A percentile compares a stretch with the other conserved stretches of the same genome.
Evolutionary conservation across 2,113 vertebrate genomes (phyloP).

Genomic region (Ameiurus melas): DNA sequence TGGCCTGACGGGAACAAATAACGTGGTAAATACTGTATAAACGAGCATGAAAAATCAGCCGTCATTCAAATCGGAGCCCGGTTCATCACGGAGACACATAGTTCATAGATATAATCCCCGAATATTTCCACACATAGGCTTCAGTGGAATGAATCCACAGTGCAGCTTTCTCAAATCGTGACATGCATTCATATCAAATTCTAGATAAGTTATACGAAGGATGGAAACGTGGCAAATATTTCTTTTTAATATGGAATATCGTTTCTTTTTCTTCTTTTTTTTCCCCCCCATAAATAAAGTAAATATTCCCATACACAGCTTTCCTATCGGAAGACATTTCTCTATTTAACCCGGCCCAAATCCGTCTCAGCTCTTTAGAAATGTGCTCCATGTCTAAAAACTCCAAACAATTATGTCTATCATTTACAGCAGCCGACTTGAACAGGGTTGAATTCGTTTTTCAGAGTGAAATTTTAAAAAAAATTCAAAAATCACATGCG

Average conservation of each 20-base stretch:
- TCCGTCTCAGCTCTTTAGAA: not conserved
- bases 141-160: not conserved
- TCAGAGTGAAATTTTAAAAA: slow-evolving; percentile 32
- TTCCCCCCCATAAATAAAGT: no score
- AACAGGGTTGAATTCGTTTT: slow-evolving; percentile 69
- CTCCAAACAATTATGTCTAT: slow-evolving; percentile 70
- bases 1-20: not conserved
- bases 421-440: slow-evolving; percentile 72
- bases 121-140: not conserved
- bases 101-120: not conserved
- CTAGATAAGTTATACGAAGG: not conserved
- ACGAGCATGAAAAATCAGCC: not conserved
- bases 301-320: not conserved
- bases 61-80: not conserved
- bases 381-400: slow-evolving; percentile 53
- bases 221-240: not conserved
- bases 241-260: not conserved
- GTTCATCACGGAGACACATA: not conserved
- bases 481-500: slow-evolving; percentile 62
- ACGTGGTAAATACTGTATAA: not conserved
- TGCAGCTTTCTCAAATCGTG: not conserved
- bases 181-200: not conserved
- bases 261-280: not conserved
- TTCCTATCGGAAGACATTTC: not conserved
- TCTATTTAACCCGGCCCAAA: not conserved